A percentile compares a stretch with the other conserved stretches of the same genome.
These are phyloP conservation scores for Phataginus tetradactyla DNA, from an alignment of 2,797 vertebrate species.

Conservation along the genomic window DNA sequence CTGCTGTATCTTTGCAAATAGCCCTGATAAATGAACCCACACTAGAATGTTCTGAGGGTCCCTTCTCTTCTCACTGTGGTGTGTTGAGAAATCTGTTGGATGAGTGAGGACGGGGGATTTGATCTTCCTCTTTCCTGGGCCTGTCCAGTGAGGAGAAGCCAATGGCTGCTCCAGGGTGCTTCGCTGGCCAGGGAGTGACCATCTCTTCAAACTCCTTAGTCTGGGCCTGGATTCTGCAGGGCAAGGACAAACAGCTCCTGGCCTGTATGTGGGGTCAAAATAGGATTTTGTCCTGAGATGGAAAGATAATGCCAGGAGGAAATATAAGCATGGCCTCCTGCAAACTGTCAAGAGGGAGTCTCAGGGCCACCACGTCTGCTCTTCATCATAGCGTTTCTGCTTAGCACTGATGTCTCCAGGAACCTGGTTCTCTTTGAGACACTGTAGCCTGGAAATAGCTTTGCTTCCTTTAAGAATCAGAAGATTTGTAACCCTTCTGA, in stretches of 20 bases:
- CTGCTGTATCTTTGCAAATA: background rate
- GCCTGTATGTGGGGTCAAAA: background rate
- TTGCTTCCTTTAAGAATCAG: slow-evolving; percentile 3
- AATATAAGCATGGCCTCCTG: background rate
- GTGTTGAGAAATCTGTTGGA: background rate
- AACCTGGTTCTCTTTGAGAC: background rate
- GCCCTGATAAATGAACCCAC: background rate
- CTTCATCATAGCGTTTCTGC: background rate
- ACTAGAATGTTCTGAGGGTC: background rate
- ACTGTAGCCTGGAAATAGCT: background rate
- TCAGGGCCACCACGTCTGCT: background rate
- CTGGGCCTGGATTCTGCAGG: background rate
- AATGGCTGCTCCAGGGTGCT: background rate
- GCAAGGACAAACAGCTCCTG: background rate
- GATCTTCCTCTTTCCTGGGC: background rate
- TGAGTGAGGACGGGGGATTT: too few relatives aligned
- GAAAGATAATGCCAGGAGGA: background rate
- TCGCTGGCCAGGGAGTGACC: background rate
- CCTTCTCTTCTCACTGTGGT: background rate
- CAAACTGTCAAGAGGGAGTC: background rate
- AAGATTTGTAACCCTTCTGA: background rate
- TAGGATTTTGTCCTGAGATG: background rate
- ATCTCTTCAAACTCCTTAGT: background rate
- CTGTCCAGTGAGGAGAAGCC: background rate
- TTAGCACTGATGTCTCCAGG: background rate